Percentiles rank a stretch among this genome's conserved stretches.
Conservation (phyloP, 2,113 vertebrate genomes). For the Neofelis nebulosa region DNA sequence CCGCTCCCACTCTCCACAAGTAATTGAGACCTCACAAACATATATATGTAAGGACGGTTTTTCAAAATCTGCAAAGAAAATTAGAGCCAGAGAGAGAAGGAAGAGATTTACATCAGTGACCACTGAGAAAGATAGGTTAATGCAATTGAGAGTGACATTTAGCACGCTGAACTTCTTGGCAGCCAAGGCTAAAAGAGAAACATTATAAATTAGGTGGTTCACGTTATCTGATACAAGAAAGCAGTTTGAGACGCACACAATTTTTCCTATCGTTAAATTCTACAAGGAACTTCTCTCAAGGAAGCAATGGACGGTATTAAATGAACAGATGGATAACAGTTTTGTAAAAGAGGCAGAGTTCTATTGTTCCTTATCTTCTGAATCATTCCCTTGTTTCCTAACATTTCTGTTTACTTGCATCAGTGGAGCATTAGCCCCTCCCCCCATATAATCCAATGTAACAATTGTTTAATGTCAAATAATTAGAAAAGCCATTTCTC, state of each 20-base stretch:
- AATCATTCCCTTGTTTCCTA: not conserved
- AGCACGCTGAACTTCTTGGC: constrained; percentile 54
- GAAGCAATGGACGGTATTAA: not conserved
- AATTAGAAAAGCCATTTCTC: not conserved
- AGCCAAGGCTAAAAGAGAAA: constrained; percentile 49
- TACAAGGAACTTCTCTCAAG: not conserved
- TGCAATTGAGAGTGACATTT: constrained; percentile 40
- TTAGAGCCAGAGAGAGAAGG: not conserved
- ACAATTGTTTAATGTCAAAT: not conserved
- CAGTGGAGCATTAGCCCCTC: not conserved
- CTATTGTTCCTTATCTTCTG: not conserved
- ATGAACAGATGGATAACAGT: not conserved
- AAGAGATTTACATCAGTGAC: constrained; percentile 48
- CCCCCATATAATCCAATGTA: not conserved
- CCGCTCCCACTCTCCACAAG: not conserved
- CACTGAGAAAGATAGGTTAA: constrained; percentile 43
- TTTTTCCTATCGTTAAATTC: constrained; percentile 32
- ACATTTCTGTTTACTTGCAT: not conserved
- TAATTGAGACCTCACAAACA: not conserved
- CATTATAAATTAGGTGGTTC: constrained; percentile 52
- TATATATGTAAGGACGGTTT: not conserved
- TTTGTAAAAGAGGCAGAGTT: constrained; percentile 1
- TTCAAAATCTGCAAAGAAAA: not conserved
- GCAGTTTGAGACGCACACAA: not conserved
- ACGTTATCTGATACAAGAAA: constrained; percentile 49